Evolutionary conservation across 1,140 invertebrate genomes (phyloP).

Genomic region (Cheumatopsyche charites): DNA sequence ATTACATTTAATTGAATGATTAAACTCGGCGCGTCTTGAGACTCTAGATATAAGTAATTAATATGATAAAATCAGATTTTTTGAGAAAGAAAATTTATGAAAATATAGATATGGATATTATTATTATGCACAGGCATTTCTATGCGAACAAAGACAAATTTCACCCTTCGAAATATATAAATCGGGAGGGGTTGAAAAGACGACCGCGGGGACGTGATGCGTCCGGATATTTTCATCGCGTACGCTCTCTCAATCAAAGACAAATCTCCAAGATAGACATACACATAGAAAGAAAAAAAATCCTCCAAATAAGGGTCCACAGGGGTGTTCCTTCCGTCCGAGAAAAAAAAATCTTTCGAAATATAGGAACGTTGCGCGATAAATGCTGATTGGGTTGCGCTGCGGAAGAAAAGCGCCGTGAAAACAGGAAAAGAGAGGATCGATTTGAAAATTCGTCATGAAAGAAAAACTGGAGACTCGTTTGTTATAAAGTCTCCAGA

Average conservation of each 20-base stretch:
- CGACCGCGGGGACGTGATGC: background rate
- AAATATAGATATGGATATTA: too few relatives aligned
- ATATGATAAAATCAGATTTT: too few relatives aligned
- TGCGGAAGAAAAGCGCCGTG: conserved; percentile 28
- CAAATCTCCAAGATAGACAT: background rate
- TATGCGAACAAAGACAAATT: background rate
- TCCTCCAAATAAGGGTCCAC: background rate
- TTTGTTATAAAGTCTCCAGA: background rate
- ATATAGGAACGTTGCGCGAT: conserved; percentile 33
- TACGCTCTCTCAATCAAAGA: conserved; percentile 15
- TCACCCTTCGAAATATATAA: background rate
- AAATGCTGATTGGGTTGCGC: conserved; percentile 47
- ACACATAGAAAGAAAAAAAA: conserved; percentile 1
- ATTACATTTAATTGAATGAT: too few relatives aligned
- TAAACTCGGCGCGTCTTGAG: too few relatives aligned
- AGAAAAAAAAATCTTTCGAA: conserved; percentile 37
- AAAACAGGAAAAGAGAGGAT: conserved; percentile 35
- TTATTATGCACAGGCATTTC: too few relatives aligned
- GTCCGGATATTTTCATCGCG: conserved; percentile 4
- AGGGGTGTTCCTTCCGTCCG: conserved; percentile 3
- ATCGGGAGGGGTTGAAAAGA: background rate
- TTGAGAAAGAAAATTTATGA: too few relatives aligned
- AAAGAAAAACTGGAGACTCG: background rate
- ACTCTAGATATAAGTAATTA: too few relatives aligned
- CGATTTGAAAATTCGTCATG: conserved; percentile 44